Base-by-base conservation (phyloP, 1,140 invertebrate genomes). In the Hyposmocoma kahamanoa region DNA sequence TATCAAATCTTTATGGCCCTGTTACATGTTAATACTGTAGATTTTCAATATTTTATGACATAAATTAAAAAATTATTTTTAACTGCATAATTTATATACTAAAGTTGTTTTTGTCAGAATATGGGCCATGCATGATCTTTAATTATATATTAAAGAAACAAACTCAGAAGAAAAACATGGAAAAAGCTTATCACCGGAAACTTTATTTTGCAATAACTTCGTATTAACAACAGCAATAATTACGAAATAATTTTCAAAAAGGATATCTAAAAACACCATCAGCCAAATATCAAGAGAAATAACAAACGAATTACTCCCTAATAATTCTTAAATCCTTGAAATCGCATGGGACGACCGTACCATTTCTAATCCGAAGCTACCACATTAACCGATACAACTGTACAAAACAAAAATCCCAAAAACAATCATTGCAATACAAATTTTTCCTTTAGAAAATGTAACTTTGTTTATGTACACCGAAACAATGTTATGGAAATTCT, bases 311-410 rank as follows among this genome's bases (percentile, higher is more conserved):
- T 68, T 60, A 71, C 53, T 59, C 54, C 51, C 45, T 49, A 76
- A 76, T 69, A 72, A 72, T 56, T 63, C 56, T 24, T 43, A 68
- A 74, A 75, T 70, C 73, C 64, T 55, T 48, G 65, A 75, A 77
- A 71, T 75, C 72, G 53, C 67, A 54, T 59, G 68, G 68, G 71
- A 72, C 57, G 50, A 13, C 41, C 47, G n/a, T 36, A 17, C 24
- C 34, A 26, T 18, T 46, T 17, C 28, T 46, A 43, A 30, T 46
- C 22, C 19, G 15, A 8, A 30, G 32, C 18, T 32, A 28, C 21
- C 17, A 48, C 28, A n/a, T n/a, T n/a, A n/a, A n/a, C n/a, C n/a
- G n/a, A 30, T 13, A 30, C 13, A 3, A 30, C 13, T 30, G 10
- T 30, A 30, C 28, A 3, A 8, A 30, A 30, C 13, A 49, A 15